Conservation (phyloP, 2,113 vertebrate species). For the Erinaceus europaeus region DNA sequence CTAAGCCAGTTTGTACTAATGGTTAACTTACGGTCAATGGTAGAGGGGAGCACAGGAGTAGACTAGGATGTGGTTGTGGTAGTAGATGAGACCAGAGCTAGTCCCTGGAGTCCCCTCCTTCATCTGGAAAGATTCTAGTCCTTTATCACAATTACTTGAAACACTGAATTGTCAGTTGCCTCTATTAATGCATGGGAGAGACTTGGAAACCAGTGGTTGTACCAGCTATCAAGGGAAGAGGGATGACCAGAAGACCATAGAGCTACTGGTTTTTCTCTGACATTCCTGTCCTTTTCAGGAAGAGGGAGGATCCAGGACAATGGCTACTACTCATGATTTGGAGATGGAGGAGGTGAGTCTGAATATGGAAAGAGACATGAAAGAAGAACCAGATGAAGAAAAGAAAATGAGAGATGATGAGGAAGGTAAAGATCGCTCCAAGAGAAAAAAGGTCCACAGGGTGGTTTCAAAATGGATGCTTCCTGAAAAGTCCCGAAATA, state of each 20-base stretch:
- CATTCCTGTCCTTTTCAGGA: not conserved
- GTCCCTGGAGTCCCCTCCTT: not conserved
- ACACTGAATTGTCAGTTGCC: not conserved
- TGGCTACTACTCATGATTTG: constrained; percentile 46
- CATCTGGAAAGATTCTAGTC: not conserved
- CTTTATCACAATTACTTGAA: not conserved
- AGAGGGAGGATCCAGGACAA: constrained; percentile 44
- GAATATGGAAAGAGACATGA: constrained; percentile 6
- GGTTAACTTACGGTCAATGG: not conserved
- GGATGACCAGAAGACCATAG: not conserved
- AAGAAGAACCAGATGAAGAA: constrained; percentile 2
- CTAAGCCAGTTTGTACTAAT: no score
- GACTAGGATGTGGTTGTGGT: not conserved
- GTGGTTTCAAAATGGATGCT: constrained; percentile 90
- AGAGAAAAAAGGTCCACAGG: constrained; percentile 81
- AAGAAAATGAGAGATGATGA: not conserved
- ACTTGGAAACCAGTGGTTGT: not conserved
- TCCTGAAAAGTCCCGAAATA: constrained; percentile 78
- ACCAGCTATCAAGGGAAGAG: not conserved
- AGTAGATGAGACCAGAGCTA: not conserved
- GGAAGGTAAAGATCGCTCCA: constrained; percentile 48
- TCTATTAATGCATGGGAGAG: not conserved
- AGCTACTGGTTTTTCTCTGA: not conserved
- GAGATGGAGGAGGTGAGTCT: constrained; percentile 49
- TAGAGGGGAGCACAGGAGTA: not conserved